Evolutionary conservation across 2,888 invertebrate species (phyloP).

Genomic region (Catocala nupta): DNA sequence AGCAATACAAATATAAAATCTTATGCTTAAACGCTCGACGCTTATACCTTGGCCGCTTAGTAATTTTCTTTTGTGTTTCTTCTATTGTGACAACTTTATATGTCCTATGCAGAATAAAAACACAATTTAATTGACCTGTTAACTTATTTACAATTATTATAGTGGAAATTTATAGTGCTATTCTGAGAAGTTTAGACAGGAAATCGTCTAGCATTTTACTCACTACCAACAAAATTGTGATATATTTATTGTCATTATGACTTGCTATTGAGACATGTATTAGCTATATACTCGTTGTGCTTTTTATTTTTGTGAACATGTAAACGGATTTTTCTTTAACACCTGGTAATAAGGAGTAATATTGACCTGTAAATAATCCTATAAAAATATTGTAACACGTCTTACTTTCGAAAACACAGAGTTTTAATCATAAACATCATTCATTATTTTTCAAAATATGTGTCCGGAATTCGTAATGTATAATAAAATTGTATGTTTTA

Average conservation of each 20-base stretch:
- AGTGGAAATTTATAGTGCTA: conserved; percentile 29
- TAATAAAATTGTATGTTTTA: conserved; percentile 15
- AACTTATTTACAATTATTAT: conserved; percentile 57
- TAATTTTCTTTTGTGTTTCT: conserved; percentile 59
- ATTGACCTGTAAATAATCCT: conserved; percentile 25
- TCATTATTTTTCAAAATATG: conserved; percentile 27
- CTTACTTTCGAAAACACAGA: conserved; percentile 37
- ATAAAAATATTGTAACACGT: conserved; percentile 40
- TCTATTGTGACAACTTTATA: conserved; percentile 66
- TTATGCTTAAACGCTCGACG: conserved; percentile 27
- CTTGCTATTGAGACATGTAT: conserved; percentile 30
- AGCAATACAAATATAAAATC: too few species aligned
- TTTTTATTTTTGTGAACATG: conserved; percentile 20
- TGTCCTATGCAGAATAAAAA: conserved; percentile 51
- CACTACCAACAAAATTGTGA: conserved; percentile 25
- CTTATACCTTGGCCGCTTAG: conserved; percentile 40
- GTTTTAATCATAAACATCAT: conserved; percentile 47
- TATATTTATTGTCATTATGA: conserved; percentile 35
- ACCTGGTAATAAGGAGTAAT: conserved; percentile 21
- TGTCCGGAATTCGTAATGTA: conserved; percentile 48
- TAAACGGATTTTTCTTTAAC: conserved; percentile 25
- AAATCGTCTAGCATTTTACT: conserved; percentile 22
- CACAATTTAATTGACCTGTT: conserved; percentile 48
- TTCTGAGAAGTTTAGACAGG: conserved; percentile 28
- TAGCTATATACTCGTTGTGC: conserved; percentile 8